phyloP scores from a whole-genome alignment of 2,113 vertebrate species.

The Gymnarchus niloticus region DNA sequence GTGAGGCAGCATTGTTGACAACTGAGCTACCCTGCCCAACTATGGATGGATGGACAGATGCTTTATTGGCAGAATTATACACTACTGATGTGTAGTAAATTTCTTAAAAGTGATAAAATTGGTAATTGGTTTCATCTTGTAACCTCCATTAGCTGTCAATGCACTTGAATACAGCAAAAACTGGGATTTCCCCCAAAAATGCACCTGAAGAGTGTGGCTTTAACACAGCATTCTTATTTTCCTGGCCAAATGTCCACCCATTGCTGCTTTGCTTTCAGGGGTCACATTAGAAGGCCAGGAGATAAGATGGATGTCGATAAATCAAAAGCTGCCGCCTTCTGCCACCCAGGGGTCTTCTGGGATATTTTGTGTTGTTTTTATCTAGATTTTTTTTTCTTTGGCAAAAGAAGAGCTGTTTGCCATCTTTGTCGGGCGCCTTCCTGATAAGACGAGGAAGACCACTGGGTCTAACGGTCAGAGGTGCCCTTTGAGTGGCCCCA shows the following conservation, averaged over 20 bases:
- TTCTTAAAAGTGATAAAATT: no score
- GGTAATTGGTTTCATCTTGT: no score
- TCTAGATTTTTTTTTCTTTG: conserved; percentile 45
- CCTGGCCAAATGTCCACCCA: background rate
- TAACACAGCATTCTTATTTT: background rate
- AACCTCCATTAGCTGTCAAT: no score
- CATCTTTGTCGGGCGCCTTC: conserved; percentile 43
- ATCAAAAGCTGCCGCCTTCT: background rate
- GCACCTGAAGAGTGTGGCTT: background rate
- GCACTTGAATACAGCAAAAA: no score
- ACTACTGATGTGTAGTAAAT: no score
- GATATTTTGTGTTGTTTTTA: conserved; percentile 4
- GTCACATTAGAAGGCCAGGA: background rate
- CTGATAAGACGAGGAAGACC: conserved; percentile 61
- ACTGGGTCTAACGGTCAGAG: conserved; percentile 67
- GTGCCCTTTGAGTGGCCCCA: conserved; percentile 74
- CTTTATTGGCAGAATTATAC: no score
- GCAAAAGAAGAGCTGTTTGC: conserved; percentile 62
- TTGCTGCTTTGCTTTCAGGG: background rate
- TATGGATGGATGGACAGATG: no score
- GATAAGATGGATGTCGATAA: background rate
- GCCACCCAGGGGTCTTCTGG: background rate
- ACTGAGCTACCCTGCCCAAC: no score
- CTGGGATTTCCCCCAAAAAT: background rate
- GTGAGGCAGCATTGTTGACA: no score